These are phyloP conservation scores for Leptopilina clavipes DNA, from an alignment of 1,140 invertebrate genomes.

Conservation along the genomic window DNA sequence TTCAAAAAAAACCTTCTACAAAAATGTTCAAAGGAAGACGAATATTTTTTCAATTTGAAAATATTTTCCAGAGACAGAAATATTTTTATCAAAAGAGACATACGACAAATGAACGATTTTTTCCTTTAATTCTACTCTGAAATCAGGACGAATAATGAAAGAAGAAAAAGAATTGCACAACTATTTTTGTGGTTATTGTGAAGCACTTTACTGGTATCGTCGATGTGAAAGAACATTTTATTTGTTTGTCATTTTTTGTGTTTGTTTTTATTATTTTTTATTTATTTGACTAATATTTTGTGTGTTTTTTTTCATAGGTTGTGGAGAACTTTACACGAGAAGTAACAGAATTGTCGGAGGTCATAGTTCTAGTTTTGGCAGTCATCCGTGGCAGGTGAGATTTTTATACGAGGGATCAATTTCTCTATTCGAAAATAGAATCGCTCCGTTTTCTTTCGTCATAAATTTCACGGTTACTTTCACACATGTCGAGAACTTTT, in stretches of 20 bases:
- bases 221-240: background rate
- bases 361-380: constrained; percentile 90
- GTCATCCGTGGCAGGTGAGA: constrained; percentile 92
- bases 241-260: background rate
- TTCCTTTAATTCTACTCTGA: background rate
- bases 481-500: constrained; percentile 35
- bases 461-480: constrained; percentile 38
- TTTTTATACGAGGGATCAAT: background rate
- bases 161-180: background rate
- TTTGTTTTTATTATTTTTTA: background rate
- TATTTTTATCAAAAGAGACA: background rate
- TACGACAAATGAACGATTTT: background rate
- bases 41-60: background rate
- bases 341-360: constrained; percentile 95
- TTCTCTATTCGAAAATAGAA: background rate
- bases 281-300: constrained; percentile 38
- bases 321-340: constrained; percentile 89
- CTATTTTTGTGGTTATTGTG: background rate
- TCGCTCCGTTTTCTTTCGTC: constrained; percentile 5
- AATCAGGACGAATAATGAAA: background rate
- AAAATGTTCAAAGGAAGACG: background rate
- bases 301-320: constrained; percentile 79
- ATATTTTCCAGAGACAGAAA: background rate
- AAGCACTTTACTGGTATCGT: background rate
- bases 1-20: background rate